phyloP scores from a whole-genome alignment of 2,797 vertebrate species.

The Ceryle rudis region DNA sequence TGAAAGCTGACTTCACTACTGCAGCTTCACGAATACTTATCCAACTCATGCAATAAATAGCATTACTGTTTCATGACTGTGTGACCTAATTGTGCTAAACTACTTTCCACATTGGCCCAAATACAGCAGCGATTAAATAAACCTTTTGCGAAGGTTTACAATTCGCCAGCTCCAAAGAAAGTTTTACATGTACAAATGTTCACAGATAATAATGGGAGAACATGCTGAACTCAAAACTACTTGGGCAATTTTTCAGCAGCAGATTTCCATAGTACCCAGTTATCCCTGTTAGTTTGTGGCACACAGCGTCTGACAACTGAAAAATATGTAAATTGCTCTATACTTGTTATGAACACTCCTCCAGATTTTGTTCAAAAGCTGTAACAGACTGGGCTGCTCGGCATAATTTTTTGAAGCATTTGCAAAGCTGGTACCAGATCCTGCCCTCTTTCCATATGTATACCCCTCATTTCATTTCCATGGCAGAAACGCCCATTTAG shows the following conservation, averaged over 20 bases:
- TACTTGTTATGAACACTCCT: constrained; percentile 66
- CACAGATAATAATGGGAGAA: constrained; percentile 31
- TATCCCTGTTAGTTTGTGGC: constrained; percentile 43
- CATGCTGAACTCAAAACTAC: constrained; percentile 37
- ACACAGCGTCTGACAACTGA: constrained; percentile 61
- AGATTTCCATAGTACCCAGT: constrained; percentile 59
- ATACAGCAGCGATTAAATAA: constrained; percentile 9
- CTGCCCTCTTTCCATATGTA: constrained; percentile 60
- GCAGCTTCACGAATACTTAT: background rate
- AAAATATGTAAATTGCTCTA: constrained; percentile 67
- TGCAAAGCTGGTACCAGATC: constrained; percentile 56
- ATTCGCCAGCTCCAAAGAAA: constrained; percentile 2
- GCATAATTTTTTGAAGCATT: constrained; percentile 67
- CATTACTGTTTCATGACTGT: background rate
- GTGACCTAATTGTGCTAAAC: constrained; percentile 5
- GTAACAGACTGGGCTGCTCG: constrained; percentile 56
- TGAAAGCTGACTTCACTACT: background rate
- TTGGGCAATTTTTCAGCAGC: constrained; percentile 45
- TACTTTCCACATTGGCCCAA: background rate
- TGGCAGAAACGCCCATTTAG: constrained; percentile 58
- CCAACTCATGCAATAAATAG: background rate
- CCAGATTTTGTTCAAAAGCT: constrained; percentile 69
- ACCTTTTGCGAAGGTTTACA: background rate
- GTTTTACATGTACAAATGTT: constrained; percentile 4
- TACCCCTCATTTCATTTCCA: constrained; percentile 39